Base-by-base conservation (phyloP, 2,888 invertebrate genomes). In the Leucania comma region DNA sequence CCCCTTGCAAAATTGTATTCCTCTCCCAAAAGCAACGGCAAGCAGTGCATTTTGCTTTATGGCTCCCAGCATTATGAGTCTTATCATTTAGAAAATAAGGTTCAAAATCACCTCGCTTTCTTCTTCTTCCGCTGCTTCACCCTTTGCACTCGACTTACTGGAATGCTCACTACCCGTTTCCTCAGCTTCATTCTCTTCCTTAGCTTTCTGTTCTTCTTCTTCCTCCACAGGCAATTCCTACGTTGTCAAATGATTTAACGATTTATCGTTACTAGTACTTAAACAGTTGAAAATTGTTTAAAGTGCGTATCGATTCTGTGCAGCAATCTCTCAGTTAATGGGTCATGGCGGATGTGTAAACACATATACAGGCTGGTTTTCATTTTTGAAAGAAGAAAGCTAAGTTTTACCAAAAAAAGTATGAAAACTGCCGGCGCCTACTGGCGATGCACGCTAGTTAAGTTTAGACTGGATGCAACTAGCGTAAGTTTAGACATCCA, bases 31-130 rank as follows among this genome's bases (percentile, higher is more conserved):
- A 26, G 9, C 8, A 24, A 32, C 29, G 29, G 29, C 10, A 38
- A 38, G 2, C 5, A 20, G 9, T 32, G 22, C 2, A n/a, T 10
- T 6, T 17, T 51, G 26, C 20, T 10, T 26, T n/a, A 8, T 9
- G n/a, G n/a, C 46, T 8, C 42, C 14, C 12, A 22, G 8, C 12
- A 38, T 35, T 61, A 2, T 12, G 12, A 10, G 17, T 50, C 54
- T 56, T 35, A 50, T n/a, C 29, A 1, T 17, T 29, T 22, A 75
- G 1, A 80, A 68, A 60, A 67, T 38, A 72, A 69, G 75, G 59
- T 61, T 71, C 68, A 75, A 71, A 85, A 74, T 91, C 91, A 93
- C 94, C 93, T 92, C 81, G 78, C 91, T 90, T 88, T 61, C 89
- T 65, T 92, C 92, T 76, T 87, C 93, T 80, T 80, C 80, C 86